Conservation (phyloP, 2,113 vertebrate species). For the Rhadina sibilatrix region DNA sequence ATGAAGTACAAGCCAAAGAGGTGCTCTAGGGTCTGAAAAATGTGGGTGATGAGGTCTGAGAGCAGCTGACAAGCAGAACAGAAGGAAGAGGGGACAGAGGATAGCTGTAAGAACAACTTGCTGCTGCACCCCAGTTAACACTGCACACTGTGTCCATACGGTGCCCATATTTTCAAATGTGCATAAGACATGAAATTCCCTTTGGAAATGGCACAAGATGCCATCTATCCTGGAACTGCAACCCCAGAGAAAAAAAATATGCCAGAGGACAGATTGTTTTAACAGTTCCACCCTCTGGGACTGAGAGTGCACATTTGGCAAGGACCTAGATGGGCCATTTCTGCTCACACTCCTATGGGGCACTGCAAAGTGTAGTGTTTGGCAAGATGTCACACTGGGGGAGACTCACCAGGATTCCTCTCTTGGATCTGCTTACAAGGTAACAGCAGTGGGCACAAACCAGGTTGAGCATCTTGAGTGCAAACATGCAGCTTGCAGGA, state of each 20-base stretch:
- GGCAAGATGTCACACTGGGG: not conserved
- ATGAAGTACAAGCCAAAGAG: not conserved
- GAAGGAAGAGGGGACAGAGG: not conserved
- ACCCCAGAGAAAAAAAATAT: not conserved
- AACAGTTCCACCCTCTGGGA: not conserved
- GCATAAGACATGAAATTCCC: not conserved
- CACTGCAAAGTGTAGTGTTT: not conserved
- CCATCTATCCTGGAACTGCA: not conserved
- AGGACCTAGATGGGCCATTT: not conserved
- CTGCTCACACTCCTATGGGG: not conserved
- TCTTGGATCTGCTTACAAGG: not conserved
- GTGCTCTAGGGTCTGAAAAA: not conserved
- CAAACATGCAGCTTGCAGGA: not conserved
- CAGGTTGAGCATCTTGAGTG: not conserved
- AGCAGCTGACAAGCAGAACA: not conserved
- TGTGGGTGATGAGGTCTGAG: not conserved
- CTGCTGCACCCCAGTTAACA: not conserved
- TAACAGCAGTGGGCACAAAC: not conserved
- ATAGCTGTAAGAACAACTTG: not conserved
- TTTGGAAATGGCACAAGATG: conserved; percentile 10
- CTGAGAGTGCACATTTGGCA: not conserved
- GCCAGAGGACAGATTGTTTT: not conserved
- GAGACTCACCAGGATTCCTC: not conserved
- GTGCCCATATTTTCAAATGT: not conserved
- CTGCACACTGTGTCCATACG: not conserved